phyloP scores from a whole-genome alignment of 2,888 invertebrate species.

The Drosophila hamatofila region DNA sequence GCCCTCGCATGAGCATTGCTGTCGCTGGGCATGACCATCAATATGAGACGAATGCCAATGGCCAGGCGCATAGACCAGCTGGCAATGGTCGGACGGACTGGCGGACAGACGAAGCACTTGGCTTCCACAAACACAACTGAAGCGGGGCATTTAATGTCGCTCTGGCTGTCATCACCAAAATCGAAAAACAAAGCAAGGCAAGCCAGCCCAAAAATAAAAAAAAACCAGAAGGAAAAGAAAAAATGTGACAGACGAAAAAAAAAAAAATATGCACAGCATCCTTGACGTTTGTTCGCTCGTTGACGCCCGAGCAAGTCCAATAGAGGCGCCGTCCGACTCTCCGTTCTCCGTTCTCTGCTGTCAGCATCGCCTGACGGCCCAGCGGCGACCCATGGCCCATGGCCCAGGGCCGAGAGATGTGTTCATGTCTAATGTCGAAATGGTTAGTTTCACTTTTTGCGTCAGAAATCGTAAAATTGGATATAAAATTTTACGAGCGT shows the following conservation, averaged over 20 bases:
- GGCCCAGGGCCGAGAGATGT: constrained; percentile 69
- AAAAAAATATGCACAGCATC: constrained; percentile 72
- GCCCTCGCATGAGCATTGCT: constrained; percentile 44
- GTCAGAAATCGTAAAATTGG: constrained; percentile 81
- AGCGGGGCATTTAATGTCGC: constrained; percentile 80
- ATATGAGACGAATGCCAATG: constrained; percentile 66
- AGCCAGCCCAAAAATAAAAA: too few relatives aligned
- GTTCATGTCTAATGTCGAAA: constrained; percentile 81
- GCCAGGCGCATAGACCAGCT: constrained; percentile 47
- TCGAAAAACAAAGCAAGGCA: constrained; percentile 62
- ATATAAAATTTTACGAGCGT: constrained; percentile 82
- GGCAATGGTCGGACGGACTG: constrained; percentile 46
- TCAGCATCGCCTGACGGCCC: constrained; percentile 35
- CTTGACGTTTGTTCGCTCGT: constrained; percentile 81
- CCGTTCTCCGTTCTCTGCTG: constrained; percentile 3
- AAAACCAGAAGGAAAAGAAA: constrained; percentile 11
- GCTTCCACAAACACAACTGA: constrained; percentile 74
- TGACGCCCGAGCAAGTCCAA: constrained; percentile 66
- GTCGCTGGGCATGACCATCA: constrained; percentile 61
- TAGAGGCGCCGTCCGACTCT: constrained; percentile 24
- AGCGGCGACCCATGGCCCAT: constrained; percentile 36
- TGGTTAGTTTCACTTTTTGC: constrained; percentile 82
- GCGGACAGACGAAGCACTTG: constrained; percentile 23
- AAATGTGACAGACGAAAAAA: constrained; percentile 39
- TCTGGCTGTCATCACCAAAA: constrained; percentile 80